Conservation (phyloP, 1,140 invertebrate genomes). For the Panulirus ornatus region DNA sequence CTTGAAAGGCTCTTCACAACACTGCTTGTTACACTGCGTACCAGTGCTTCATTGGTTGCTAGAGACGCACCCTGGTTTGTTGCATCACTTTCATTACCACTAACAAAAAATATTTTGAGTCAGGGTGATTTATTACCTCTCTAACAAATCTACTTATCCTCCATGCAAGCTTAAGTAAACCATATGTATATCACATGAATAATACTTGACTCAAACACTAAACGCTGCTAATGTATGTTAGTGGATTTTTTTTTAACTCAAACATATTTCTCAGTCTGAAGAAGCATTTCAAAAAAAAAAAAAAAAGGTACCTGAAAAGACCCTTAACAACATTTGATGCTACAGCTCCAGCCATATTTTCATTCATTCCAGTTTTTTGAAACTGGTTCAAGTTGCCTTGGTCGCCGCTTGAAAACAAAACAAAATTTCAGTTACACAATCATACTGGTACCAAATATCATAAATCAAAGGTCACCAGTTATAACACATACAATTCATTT, state of each 20-base stretch:
- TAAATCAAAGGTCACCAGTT: too few relatives aligned
- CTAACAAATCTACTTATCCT: neutral
- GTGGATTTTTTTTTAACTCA: too few relatives aligned
- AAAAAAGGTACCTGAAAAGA: constrained; percentile 41
- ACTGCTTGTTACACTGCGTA: constrained; percentile 28
- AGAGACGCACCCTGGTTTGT: neutral
- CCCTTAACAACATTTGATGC: constrained; percentile 50
- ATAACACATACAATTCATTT: too few relatives aligned
- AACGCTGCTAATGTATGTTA: too few relatives aligned
- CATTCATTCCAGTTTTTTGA: constrained; percentile 36
- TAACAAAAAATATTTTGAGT: neutral
- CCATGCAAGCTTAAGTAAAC: too few relatives aligned
- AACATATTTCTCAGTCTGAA: too few relatives aligned
- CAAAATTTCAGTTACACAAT: neutral
- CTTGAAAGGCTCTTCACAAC: constrained; percentile 34
- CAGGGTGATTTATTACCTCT: too few relatives aligned
- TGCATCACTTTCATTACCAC: constrained; percentile 12
- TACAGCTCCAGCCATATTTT: constrained; percentile 8
- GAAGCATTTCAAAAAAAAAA: neutral
- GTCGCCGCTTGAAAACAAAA: neutral
- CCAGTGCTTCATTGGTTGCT: constrained; percentile 14
- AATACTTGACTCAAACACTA: too few relatives aligned
- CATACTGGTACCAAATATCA: too few relatives aligned
- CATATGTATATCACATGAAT: too few relatives aligned
- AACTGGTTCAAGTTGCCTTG: constrained; percentile 9